Evolutionary conservation across 2,888 invertebrate genomes (phyloP).

Genomic region (Lochmaea crataegi): DNA sequence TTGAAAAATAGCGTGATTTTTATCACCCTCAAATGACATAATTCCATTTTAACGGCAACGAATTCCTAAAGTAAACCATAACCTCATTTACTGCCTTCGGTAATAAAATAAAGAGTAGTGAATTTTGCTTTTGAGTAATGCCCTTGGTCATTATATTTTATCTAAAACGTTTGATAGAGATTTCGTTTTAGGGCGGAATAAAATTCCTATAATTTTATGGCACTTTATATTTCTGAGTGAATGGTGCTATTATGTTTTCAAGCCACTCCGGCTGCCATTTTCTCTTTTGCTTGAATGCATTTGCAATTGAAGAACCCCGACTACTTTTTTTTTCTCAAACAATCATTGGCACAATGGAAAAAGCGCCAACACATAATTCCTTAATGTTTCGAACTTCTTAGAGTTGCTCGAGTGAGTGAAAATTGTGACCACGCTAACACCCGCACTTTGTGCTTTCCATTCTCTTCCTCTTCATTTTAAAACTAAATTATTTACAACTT

Average conservation of each 20-base stretch:
- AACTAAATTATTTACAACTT: background rate
- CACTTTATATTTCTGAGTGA: conserved; percentile 62
- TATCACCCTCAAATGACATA: conserved; percentile 26
- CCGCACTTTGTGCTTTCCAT: conserved; percentile 19
- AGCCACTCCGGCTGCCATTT: conserved; percentile 54
- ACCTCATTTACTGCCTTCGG: conserved; percentile 51
- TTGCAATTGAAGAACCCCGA: conserved; percentile 43
- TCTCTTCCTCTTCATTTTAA: background rate
- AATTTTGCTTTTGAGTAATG: conserved; percentile 56
- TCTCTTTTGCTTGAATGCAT: conserved; percentile 50
- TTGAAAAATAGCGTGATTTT: conserved; percentile 27
- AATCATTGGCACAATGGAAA: conserved; percentile 39
- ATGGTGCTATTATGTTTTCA: conserved; percentile 61
- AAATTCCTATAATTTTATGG: conserved; percentile 64
- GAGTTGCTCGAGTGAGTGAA: conserved; percentile 20
- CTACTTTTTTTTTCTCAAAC: conserved; percentile 41
- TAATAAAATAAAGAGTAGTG: conserved; percentile 54
- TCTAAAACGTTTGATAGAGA: conserved; percentile 60
- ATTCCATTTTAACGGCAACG: conserved; percentile 31
- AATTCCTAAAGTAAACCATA: conserved; percentile 49
- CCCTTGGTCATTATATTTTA: conserved; percentile 57
- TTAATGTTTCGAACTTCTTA: conserved; percentile 16
- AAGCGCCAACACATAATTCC: conserved; percentile 36
- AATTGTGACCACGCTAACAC: conserved; percentile 22
- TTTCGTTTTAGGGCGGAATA: conserved; percentile 58